A percentile compares a stretch with the other conserved stretches of the same genome.
Evolutionary conservation across 1,140 invertebrate genomes (phyloP).

Genomic region (Chrysopa pallens): DNA sequence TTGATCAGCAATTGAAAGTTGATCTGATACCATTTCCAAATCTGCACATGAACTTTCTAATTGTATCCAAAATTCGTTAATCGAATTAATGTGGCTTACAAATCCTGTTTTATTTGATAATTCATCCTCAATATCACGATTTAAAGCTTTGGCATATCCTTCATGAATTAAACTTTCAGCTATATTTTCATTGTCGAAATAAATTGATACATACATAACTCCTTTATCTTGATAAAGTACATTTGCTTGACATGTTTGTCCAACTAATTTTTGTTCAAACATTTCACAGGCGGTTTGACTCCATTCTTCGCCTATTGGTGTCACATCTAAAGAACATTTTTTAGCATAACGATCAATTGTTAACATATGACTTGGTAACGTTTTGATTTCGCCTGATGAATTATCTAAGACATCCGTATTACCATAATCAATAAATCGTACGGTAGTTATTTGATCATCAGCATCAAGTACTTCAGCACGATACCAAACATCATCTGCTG

Average conservation of each 20-base stretch:
- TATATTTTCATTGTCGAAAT: conserved; percentile 34
- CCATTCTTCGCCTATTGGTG: conserved; percentile 47
- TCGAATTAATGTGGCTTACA: conserved; percentile 44
- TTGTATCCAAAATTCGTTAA: conserved; percentile 52
- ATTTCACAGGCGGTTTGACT: conserved; percentile 33
- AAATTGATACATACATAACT: conserved; percentile 44
- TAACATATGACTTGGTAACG: conserved; percentile 31
- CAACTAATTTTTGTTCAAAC: conserved; percentile 30
- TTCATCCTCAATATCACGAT: conserved; percentile 3
- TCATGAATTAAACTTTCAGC: conserved; percentile 34
- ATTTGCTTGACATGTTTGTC: conserved; percentile 23
- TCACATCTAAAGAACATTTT: conserved; percentile 42
- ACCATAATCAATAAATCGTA: conserved; percentile 70
- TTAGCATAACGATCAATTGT: conserved; percentile 33
- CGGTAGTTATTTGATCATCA: conserved; percentile 45
- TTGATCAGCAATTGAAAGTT: conserved; percentile 30
- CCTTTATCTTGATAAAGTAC: conserved; percentile 36
- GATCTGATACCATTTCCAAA: conserved; percentile 38
- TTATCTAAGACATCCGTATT: conserved; percentile 52
- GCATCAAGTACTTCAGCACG: conserved; percentile 58
- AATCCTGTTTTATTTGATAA: conserved; percentile 32
- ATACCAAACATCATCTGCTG: conserved; percentile 59
- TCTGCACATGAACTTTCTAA: conserved; percentile 37
- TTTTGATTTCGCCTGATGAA: conserved; percentile 32
- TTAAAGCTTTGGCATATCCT: conserved; percentile 20